Conservation (phyloP, 2,888 invertebrate genomes). For the Ophion costatus region DNA sequence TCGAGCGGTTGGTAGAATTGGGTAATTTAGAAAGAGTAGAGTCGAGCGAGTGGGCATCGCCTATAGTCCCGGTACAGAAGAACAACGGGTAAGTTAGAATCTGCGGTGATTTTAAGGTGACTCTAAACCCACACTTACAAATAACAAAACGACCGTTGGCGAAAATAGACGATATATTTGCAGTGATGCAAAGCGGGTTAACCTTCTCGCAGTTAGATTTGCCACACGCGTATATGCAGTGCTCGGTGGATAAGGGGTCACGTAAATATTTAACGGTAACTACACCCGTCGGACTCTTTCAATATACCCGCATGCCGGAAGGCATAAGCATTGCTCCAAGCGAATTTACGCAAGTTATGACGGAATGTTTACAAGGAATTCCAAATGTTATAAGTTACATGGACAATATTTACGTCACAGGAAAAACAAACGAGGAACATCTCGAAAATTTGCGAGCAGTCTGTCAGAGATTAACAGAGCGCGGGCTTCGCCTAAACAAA, state of each 20-base stretch:
- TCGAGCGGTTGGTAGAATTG: conserved; percentile 59
- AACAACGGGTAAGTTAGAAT: conserved; percentile 17
- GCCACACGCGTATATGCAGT: conserved; percentile 62
- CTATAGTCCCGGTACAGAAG: conserved; percentile 70
- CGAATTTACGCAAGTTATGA: conserved; percentile 48
- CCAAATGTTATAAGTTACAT: conserved; percentile 19
- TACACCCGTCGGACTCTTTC: conserved; percentile 23
- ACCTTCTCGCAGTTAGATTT: conserved; percentile 71
- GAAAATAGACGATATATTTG: conserved; percentile 69
- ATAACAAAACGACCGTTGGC: conserved; percentile 72
- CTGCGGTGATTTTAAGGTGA: too few species aligned
- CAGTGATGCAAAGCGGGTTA: conserved; percentile 67
- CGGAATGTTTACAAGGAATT: conserved; percentile 54
- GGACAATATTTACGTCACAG: conserved; percentile 54
- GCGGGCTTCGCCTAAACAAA: conserved; percentile 36
- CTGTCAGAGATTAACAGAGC: conserved; percentile 34
- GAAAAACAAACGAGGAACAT: conserved; percentile 38
- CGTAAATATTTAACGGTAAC: conserved; percentile 32
- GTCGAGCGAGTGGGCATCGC: conserved; percentile 76
- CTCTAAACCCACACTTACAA: conserved; percentile 64
- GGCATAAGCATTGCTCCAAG: conserved; percentile 32
- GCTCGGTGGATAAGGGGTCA: conserved; percentile 35
- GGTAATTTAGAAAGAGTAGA: conserved; percentile 69
- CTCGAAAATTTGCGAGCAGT: conserved; percentile 39
- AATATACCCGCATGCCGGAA: conserved; percentile 40